Conservation (phyloP, 2,888 invertebrate genomes). For the Epinotia ramella region DNA sequence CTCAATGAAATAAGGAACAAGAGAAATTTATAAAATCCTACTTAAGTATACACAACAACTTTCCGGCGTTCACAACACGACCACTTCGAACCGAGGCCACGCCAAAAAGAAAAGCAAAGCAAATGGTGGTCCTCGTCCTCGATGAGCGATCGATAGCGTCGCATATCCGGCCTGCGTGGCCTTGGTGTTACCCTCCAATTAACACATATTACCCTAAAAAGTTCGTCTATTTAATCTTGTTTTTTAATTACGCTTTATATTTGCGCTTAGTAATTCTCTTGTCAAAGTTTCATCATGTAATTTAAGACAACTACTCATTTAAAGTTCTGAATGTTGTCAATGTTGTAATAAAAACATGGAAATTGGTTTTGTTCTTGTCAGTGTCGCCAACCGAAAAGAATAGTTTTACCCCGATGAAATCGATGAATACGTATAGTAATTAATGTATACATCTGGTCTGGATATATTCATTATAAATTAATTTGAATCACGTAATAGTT, state of each 20-base stretch:
- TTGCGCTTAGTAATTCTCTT: background rate
- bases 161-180: slow-evolving; percentile 37
- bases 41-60: slow-evolving; percentile 46
- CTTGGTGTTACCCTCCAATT: slow-evolving; percentile 19
- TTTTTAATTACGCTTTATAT: background rate
- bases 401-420: background rate
- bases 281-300: background rate
- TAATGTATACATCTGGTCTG: background rate
- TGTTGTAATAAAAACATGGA: background rate
- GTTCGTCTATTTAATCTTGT: background rate
- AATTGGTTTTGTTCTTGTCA: background rate
- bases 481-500: background rate
- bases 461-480: background rate
- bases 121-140: slow-evolving; percentile 14
- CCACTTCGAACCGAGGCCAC: slow-evolving; percentile 67
- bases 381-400: background rate
- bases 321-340: background rate
- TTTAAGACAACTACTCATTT: background rate
- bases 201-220: background rate
- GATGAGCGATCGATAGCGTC: slow-evolving; percentile 12
- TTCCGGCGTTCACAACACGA: slow-evolving; percentile 52
- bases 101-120: slow-evolving; percentile 72
- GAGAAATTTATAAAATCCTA: slow-evolving; percentile 32
- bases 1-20: slow-evolving; percentile 24
- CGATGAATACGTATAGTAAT: background rate